Base-by-base conservation (phyloP, 2,888 invertebrate species). In the Ormyrus nitidulus region DNA sequence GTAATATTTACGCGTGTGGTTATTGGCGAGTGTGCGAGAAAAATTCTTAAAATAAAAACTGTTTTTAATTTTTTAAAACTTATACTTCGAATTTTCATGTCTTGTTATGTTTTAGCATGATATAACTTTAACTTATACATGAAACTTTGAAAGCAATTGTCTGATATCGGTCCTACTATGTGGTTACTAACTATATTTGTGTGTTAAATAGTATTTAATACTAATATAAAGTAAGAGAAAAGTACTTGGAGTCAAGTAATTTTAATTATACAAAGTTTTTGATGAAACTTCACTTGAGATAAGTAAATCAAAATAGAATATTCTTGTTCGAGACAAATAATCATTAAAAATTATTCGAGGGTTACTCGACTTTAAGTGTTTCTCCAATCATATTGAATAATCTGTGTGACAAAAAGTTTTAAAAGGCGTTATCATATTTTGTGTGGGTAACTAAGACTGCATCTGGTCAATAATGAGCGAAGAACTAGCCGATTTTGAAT, bases 401-500 rank as follows among this genome's bases (percentile, higher is more conserved):
- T 34, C 34, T 34, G 34, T 34, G 34, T 34, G 34, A 34, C 34
- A 34, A 34, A 34, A 34, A 53, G 51, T 65, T 48, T 49, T 56
- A 11, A 13, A 64, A 74, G 74, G 69, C 66, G 64, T 8, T 69
- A 65, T 74, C 64, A 76, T 11, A 75, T 73, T 77, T 64, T 54
- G 19, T 56, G 49, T 53, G 69, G 44, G 59, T 9, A 62, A 13
- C 54, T n/a, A 13, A 73, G 72, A 54, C 65, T 70, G 49, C 19
- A 64, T 61, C 9, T 61, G 73, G 58, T 76, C 19, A 64, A 59
- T 70, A 59, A 1, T 13, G 54, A 58, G 56, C 53, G 11, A 61
- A 76, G 53, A 70, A 74, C 56, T 59, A 59, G 44, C 48, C 61
- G 54, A 19, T 68, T 77, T 59, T 54, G 8, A 80, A 80, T 53